Percentiles rank a stretch among this genome's conserved stretches.
Evolutionary conservation across 2,113 vertebrate species (phyloP).

Genomic region (Turnix velox): DNA sequence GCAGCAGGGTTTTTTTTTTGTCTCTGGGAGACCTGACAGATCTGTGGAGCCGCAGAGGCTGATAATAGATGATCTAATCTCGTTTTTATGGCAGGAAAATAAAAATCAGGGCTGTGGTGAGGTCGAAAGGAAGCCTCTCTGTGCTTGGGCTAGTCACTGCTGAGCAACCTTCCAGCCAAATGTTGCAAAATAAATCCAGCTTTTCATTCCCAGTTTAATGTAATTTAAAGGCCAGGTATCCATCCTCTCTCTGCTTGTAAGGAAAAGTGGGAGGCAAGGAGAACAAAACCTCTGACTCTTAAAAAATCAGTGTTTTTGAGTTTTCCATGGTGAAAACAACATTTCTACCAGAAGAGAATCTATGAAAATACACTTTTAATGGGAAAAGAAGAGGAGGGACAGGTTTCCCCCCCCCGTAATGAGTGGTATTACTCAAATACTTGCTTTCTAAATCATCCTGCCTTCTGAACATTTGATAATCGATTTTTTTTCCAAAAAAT

Average conservation of each 20-base stretch:
- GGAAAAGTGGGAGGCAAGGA: background rate
- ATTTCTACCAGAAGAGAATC: background rate
- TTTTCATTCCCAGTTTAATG: background rate
- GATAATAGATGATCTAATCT: slow-evolving; percentile 6
- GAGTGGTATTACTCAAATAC: background rate
- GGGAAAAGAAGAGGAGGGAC: background rate
- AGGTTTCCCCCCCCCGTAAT: background rate
- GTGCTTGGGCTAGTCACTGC: background rate
- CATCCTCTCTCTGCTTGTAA: background rate
- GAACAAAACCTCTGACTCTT: background rate
- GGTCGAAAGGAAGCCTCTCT: background rate
- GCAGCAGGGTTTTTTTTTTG: background rate
- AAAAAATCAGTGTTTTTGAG: background rate
- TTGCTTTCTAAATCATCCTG: background rate
- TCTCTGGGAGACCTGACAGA: background rate
- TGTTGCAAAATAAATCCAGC: background rate
- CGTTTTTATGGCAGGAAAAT: background rate
- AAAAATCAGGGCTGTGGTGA: background rate
- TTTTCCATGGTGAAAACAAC: background rate
- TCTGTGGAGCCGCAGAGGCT: background rate
- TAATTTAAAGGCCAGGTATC: background rate
- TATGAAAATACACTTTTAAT: too few species aligned
- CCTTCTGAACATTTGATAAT: background rate
- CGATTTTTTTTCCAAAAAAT: too few species aligned
- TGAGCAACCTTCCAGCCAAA: background rate